A percentile compares a stretch with the other conserved stretches of the same genome.
phyloP scores from a whole-genome alignment of 1,140 invertebrate genomes.

The Metopolophium dirhodum region DNA sequence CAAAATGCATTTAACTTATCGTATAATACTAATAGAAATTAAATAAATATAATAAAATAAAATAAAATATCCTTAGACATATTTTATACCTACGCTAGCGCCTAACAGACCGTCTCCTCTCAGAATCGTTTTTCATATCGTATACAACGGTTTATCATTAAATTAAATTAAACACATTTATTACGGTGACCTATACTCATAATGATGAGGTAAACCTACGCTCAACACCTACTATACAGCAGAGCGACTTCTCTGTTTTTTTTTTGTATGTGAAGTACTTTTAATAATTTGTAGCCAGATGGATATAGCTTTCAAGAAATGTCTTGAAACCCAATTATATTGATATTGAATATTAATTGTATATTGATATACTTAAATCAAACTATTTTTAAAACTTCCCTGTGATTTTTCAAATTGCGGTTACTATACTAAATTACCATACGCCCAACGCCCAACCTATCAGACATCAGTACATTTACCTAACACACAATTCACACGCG shows the following conservation, averaged over 20 bases:
- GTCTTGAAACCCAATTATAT: background rate
- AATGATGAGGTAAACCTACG: background rate
- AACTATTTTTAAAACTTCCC: background rate
- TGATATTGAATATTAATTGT: too few species aligned
- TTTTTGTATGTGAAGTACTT: background rate
- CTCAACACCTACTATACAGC: background rate
- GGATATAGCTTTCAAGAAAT: background rate
- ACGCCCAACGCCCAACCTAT: constrained; percentile 9
- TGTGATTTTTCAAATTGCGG: background rate
- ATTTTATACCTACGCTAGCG: background rate
- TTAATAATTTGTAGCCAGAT: background rate
- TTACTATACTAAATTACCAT: background rate
- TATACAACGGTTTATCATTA: background rate
- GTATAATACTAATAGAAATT: too few species aligned
- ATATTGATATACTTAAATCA: background rate
- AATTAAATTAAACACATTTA: background rate
- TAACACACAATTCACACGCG: background rate
- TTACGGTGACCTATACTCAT: background rate
- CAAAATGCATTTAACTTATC: too few species aligned
- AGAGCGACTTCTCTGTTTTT: background rate
- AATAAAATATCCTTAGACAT: background rate
- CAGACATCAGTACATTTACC: background rate
- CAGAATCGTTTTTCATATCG: background rate
- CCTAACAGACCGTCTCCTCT: background rate
- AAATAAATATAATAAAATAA: background rate